A percentile compares a stretch with the other conserved stretches of the same genome.
Conservation (phyloP, 35 echinoderm and acorn worm genomes). For the Stichopus chloronotus region DNA sequence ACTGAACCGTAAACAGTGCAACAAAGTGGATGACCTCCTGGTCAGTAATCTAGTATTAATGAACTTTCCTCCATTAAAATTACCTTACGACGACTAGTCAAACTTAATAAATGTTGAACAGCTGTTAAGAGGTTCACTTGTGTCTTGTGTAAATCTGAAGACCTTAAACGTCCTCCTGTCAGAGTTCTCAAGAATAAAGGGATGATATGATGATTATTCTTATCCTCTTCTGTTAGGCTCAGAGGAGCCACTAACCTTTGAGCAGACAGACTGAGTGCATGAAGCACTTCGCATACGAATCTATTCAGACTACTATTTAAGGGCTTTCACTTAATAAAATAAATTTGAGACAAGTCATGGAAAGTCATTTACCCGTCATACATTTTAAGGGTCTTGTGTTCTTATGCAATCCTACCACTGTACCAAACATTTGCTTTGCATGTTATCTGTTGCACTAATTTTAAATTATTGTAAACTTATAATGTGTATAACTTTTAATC, state of each 20-base stretch:
- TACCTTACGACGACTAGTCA: neutral
- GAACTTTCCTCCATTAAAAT: neutral
- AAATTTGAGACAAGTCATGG: too few relatives aligned
- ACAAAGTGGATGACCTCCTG: neutral
- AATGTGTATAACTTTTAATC: too few relatives aligned
- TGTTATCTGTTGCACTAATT: too few relatives aligned
- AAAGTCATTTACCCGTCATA: too few relatives aligned
- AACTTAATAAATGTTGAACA: conserved; percentile 7
- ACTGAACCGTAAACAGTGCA: neutral
- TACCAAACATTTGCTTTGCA: too few relatives aligned
- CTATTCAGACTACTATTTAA: too few relatives aligned
- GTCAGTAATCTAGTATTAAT: neutral
- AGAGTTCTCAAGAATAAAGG: neutral
- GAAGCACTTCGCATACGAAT: too few relatives aligned
- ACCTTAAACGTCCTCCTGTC: neutral
- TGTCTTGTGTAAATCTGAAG: neutral
- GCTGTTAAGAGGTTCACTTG: neutral
- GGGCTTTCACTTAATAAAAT: too few relatives aligned
- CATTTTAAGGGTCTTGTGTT: too few relatives aligned
- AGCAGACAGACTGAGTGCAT: neutral
- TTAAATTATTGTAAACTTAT: too few relatives aligned
- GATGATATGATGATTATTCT: neutral
- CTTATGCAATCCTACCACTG: too few relatives aligned
- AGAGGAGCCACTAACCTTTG: neutral
- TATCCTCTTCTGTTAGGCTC: neutral